Percentiles rank a stretch among this genome's conserved stretches.
phyloP scores from a whole-genome alignment of 2,113 vertebrate species.

The Petroica traversi region DNA sequence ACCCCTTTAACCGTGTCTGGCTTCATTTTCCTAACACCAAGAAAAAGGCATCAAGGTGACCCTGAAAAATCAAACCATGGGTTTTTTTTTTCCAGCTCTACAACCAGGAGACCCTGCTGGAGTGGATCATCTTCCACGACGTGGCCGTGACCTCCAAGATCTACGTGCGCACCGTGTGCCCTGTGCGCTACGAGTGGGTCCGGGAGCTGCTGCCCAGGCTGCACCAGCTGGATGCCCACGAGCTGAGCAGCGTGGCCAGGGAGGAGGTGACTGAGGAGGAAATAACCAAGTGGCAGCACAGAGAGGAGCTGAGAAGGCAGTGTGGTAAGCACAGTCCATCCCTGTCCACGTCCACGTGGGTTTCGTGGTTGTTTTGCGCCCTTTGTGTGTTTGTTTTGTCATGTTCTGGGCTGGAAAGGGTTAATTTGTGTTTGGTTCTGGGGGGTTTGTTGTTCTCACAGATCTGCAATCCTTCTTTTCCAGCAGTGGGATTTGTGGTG shows the following conservation, averaged over 20 bases:
- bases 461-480: not conserved
- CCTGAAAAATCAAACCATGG: not conserved
- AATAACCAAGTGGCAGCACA: constrained; percentile 82
- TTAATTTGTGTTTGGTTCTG: not conserved
- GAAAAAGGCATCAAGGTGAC: no score
- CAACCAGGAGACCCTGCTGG: constrained; percentile 85
- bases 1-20: no score
- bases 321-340: constrained; percentile 68
- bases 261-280: constrained; percentile 90
- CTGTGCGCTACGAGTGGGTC: constrained; percentile 94
- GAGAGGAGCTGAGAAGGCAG: constrained; percentile 80
- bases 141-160: constrained; percentile 90
- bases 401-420: not conserved
- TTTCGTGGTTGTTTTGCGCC: rapidly evolving
- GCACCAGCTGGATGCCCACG: constrained; percentile 89
- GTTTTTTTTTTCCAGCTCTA: constrained; percentile 85
- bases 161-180: constrained; percentile 90
- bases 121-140: constrained; percentile 97
- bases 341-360: rapidly evolving
- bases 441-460: not conserved
- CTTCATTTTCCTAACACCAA: no score
- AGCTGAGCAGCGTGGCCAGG: constrained; percentile 90
- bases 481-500: not conserved
- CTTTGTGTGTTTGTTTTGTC: rapidly evolving
- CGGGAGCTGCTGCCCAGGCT: constrained; percentile 92